Evolutionary conservation across 2,888 invertebrate species (phyloP).

Genomic region (Mayetiola destructor): DNA sequence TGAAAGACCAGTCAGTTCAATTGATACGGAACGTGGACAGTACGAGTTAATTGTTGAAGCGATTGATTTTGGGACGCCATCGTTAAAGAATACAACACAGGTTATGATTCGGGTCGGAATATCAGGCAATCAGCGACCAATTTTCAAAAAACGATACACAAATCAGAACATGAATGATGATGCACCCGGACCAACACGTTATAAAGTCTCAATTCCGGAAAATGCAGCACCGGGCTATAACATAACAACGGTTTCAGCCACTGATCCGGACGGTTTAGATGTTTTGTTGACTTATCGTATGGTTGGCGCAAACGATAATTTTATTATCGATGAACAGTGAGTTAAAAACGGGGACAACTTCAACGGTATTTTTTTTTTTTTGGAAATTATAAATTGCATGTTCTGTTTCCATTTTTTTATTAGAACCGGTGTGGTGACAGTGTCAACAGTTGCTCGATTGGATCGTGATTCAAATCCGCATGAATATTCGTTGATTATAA

Average conservation of each 20-base stretch:
- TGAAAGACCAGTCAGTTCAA: conserved; percentile 47
- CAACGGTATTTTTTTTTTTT: conserved; percentile 3
- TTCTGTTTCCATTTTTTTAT: background rate
- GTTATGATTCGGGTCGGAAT: conserved; percentile 61
- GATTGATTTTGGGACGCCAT: conserved; percentile 55
- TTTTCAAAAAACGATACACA: conserved; percentile 59
- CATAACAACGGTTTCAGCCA: conserved; percentile 55
- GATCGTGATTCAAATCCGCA: conserved; percentile 54
- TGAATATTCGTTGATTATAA: conserved; percentile 53
- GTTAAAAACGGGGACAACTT: no score
- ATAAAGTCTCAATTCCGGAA: conserved; percentile 54
- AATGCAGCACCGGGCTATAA: conserved; percentile 52
- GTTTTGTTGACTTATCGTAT: conserved; percentile 53
- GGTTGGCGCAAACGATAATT: conserved; percentile 57
- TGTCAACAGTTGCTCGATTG: conserved; percentile 55
- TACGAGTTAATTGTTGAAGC: conserved; percentile 54
- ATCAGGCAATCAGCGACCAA: conserved; percentile 64
- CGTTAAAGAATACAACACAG: conserved; percentile 48
- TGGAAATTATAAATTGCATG: conserved; percentile 10
- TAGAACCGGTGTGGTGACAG: conserved; percentile 53
- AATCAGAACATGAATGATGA: conserved; percentile 37
- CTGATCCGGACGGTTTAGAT: conserved; percentile 66
- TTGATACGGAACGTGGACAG: conserved; percentile 59
- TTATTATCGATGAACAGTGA: conserved; percentile 56
- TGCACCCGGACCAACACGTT: conserved; percentile 52